Evolutionary conservation across 2,113 vertebrate genomes (phyloP).

Genomic region (Jacana jacana): DNA sequence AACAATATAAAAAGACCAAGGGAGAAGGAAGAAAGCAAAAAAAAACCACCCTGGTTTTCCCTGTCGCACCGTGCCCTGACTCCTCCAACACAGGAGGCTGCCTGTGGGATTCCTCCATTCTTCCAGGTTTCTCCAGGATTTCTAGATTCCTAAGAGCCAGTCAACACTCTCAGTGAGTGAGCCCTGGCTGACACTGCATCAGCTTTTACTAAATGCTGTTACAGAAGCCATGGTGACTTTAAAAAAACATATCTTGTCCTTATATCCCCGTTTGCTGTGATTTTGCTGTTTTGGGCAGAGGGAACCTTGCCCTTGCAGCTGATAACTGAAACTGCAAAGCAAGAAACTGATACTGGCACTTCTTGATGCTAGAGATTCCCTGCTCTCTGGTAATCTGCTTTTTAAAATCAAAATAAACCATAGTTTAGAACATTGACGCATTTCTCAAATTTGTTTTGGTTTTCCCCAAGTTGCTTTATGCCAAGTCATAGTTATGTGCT

Average conservation of each 20-base stretch:
- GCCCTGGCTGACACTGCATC: neutral
- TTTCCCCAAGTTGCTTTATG: neutral
- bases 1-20: neutral
- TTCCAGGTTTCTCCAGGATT: no score
- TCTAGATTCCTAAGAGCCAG: neutral
- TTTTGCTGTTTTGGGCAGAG: neutral
- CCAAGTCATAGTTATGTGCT: neutral
- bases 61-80: accelerated
- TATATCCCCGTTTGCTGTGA: neutral
- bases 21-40: neutral
- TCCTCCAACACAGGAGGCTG: neutral
- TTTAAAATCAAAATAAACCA: neutral
- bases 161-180: neutral
- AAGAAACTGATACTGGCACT: neutral
- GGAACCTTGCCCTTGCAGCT: neutral
- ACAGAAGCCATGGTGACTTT: neutral
- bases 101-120: accelerated
- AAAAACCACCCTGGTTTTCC: neutral
- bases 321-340: neutral
- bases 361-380: neutral
- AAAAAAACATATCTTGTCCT: neutral
- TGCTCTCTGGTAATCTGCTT: neutral
- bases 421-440: neutral
- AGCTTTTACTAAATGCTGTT: neutral
- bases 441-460: neutral